Base-by-base conservation (phyloP, 1,140 invertebrate species). In the Platyscapa corneri region DNA sequence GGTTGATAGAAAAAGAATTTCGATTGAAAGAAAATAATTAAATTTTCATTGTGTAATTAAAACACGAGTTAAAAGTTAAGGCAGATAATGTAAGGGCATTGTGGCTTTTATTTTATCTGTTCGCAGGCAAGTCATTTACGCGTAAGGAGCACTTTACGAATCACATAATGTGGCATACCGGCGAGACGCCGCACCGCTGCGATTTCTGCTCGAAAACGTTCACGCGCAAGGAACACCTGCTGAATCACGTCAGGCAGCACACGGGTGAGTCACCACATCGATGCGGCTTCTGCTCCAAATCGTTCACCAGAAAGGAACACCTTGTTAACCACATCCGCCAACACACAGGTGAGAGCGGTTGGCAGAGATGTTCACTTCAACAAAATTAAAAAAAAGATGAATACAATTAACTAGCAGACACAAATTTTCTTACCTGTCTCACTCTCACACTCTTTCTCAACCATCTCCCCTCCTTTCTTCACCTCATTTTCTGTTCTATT, bases 131-230 rank as follows among this genome's bases (percentile, higher is more conserved):
- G 94, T 96, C 96, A 67, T 98, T 98, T 92, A 97, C 97, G 77
- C 95, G 97, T 90, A 97, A 96, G 93, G 96, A 97, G 94, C 96
- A 97, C 92, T 96, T 97, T 93, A 96, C 96, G 95, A 97, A 97
- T 94, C 96, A 97, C 94, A 96, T 97, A 92, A 95, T 97, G 94
- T 97, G 96, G 95, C 96, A 97, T 91, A 97, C 96, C 87, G 97
- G 97, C 85, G 97, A 98, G 92, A 97, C 97, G 74, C 96, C 96
- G n/a, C 96, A 97, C 92, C 95, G 96, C 72, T 97, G 96, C 90
- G 96, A 97, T 92, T 97, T 97, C 91, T 97, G 96, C 91, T 96
- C 96, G 60, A 97, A 97, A 92, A 96, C 96, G 34, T 97, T 97
- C 92, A 97, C 96, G 14, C 94, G 96, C 87, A 97, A 97, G 92